Evolutionary conservation across 2,113 vertebrate genomes (phyloP), one percentile per base, ranked within the genome.

Genomic region (Agapornis roseicollis): DNA sequence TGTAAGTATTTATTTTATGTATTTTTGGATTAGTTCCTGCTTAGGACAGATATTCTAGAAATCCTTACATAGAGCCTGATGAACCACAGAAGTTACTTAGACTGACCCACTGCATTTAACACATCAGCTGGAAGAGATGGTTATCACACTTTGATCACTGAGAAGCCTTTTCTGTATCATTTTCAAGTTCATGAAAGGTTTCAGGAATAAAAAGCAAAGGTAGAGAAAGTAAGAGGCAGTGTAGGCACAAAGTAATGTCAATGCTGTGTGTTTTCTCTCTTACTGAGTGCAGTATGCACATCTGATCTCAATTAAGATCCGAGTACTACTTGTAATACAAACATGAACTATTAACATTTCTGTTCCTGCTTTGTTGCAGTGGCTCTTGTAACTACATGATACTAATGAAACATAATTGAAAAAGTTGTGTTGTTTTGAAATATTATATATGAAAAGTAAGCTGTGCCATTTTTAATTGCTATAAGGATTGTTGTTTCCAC

Each of bases 1-100:
- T 74, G 13, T 50, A n/a, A 65, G 39, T 78, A 52, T 86, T 94
- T 80, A n/a, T 52, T 85, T 90, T 72, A 42, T 69, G 28, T 66
- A n/a, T 55, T 93, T 83, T 92, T 92, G 55, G 35, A 79, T 68
- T 84, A 46, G 27, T 52, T 89, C 73, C 90, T 81, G 10, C n/a
- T 78, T 56, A 13, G n/a, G 42, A 49, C 8, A 87, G 60, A 53
- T 61, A 19, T 24, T 56, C 50, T 61, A 73, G 63, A 60, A 63
- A 47, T 73, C 49, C 69, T 79, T 39, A 23, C 9, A 3, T 2
- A 47, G 50, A 79, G 42, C 53, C 22, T 79, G 68, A 44, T 28
- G 50, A 44, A 49, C 63, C 65, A n/a, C 47, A 49, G 44, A n/a
- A 70, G 28, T 63, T 50, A 37, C n/a, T 87, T 14, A 27, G 35